Evolutionary conservation across 2,888 invertebrate genomes (phyloP), one percentile per base, ranked within the genome.

Genomic region (Andrena praecox): DNA sequence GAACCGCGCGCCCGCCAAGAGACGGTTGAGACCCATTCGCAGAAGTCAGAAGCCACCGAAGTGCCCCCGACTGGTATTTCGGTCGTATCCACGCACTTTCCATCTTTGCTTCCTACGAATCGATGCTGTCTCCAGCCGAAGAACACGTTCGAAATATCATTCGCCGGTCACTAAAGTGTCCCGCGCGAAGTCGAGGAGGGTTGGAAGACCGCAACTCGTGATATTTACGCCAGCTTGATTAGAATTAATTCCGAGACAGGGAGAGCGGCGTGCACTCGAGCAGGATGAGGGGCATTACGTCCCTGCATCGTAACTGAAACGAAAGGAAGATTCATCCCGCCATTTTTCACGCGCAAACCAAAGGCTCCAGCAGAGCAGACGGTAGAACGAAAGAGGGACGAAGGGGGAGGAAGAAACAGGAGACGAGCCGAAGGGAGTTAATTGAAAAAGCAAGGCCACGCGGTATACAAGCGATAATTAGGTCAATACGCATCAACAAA

Each of bases 401-500:
- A 42, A 42, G 12, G 42, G 42, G 56, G 16, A 24, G 24, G 35
- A 54, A 50, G 42, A 67, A 76, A 60, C 56, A 10, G 54, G 56
- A 33, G 24, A 16, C 60, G 67, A n/a, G 56, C 56, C 12, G 29
- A 33, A 42, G 56, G 24, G 60, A 68, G 63, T 69, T 74, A 68
- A 79, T 76, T 67, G 50, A 75, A 62, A 33, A 60, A 63, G 70
- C 75, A 67, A 78, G 66, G 59, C 33, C 35, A 56, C 31, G 20
- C 27, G 35, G 54, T 48, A 48, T 59, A 79, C 59, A 67, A 48
- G 69, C 70, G 54, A 66, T 83, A 80, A 84, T 82, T 82, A 71
- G 71, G 78, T 78, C 82, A 78, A 82, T 70, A 63, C 72, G 72
- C 63, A 64, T 60, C 68, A 68, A 64, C 66, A 71, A 77, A 76